Evolutionary conservation across 2,113 vertebrate species (phyloP).

Genomic region (Perognathus longimembris): DNA sequence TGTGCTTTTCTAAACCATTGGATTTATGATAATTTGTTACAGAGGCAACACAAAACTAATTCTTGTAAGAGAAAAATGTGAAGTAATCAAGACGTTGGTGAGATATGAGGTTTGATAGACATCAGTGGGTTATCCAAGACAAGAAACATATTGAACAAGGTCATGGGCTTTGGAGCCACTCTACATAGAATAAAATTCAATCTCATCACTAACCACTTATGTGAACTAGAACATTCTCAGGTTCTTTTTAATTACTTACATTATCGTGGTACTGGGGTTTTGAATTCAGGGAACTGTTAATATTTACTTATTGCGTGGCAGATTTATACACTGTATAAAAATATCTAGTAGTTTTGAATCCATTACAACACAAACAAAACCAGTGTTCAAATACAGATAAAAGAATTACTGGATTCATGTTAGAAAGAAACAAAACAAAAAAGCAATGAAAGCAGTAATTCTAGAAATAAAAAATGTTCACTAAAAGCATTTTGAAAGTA

Average conservation of each 20-base stretch:
- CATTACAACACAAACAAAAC: neutral
- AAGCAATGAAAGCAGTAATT: neutral
- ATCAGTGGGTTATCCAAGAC: no score
- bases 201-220: neutral
- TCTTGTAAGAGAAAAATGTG: neutral
- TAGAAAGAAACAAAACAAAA: neutral
- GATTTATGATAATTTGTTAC: neutral
- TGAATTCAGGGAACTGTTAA: neutral
- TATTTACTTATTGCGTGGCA: neutral
- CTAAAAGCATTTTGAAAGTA: neutral
- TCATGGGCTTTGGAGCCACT: neutral
- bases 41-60: neutral
- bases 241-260: neutral
- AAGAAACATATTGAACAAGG: neutral
- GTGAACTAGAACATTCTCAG: neutral
- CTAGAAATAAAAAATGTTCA: neutral
- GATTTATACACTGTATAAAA: neutral
- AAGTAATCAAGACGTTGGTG: neutral
- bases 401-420: neutral
- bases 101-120: no score
- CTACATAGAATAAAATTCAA: conserved; percentile 8
- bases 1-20: neutral
- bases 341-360: neutral
- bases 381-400: neutral
- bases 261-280: no score